phyloP scores from a whole-genome alignment of 2,113 vertebrate species.

The Burhinus bistriatus region DNA sequence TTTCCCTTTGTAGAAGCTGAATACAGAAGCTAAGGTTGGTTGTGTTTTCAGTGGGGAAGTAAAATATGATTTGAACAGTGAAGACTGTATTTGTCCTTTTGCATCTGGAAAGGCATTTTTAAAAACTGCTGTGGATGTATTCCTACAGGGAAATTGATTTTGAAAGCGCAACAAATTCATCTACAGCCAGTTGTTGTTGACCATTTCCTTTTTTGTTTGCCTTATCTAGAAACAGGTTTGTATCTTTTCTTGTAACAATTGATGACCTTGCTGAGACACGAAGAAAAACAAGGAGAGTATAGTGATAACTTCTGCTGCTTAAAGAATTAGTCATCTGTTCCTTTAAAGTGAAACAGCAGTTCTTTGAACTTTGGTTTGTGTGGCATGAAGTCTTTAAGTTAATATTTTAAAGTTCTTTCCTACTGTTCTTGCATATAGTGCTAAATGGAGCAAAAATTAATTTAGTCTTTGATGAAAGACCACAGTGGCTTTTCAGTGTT shows the following conservation, averaged over 20 bases:
- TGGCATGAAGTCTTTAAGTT: not conserved
- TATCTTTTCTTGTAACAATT: not conserved
- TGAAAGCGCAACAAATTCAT: not conserved
- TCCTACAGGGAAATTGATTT: not conserved
- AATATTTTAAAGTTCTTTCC: not conserved
- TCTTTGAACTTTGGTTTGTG: not conserved
- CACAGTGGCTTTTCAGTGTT: not conserved
- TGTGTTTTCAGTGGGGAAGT: not conserved
- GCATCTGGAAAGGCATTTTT: not conserved
- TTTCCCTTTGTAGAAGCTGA: not conserved
- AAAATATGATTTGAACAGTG: not conserved
- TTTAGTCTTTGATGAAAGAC: not conserved
- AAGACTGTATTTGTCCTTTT: not conserved
- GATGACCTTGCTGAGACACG: not conserved
- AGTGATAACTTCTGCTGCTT: not conserved
- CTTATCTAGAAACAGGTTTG: not conserved
- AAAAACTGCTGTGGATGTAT: not conserved
- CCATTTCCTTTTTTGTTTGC: not conserved
- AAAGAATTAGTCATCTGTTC: not conserved
- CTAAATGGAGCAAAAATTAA: not conserved
- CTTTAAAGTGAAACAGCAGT: constrained; percentile 9
- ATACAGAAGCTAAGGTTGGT: not conserved
- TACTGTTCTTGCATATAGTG: not conserved
- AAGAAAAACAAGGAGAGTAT: not conserved
- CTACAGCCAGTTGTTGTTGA: not conserved